Base-by-base conservation (phyloP, 1,140 invertebrate genomes). In the Aradophagus sp. region DNA sequence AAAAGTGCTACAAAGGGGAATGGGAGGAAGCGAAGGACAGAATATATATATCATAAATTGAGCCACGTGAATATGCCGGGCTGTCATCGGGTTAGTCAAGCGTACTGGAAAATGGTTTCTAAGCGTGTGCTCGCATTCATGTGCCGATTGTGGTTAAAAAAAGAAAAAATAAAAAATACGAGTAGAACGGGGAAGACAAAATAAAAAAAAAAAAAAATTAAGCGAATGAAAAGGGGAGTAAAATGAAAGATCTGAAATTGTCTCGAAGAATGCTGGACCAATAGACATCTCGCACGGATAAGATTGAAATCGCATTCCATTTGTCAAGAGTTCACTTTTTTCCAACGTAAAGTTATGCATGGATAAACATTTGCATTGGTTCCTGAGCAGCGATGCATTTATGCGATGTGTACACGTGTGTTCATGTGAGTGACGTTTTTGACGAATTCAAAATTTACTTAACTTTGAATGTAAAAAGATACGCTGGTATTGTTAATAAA, bases 31-130 rank as follows among this genome's bases (percentile, higher is more conserved):
- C 42, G 44, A 62, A 52, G 53, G n/a, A n/a, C n/a, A 68, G 63
- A 62, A 52, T 52, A 59, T 68, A 68, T 53, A 45, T 59, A 65
- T 68, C 70, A 59, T 73, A 73, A 73, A 69, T 73, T 59, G 65
- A 52, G 44, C 39, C 19, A 53, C 36, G 45, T 50, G 53, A 44
- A 66, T 66, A 66, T 73, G 53, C 17, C 29, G 26, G 16, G 41
- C 38, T 38, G 48, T 56, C 47, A 53, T 6, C 27, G 10, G 10
- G 10, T 29, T 29, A n/a, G 27, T n/a, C 27, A 29, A 6, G 6
- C 20, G 8, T 8, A 23, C 8, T 23, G 8, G 20, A 23, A n/a
- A n/a, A n/a, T n/a, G n/a, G n/a, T 23, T 23, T 23, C 20, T 4
- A 5, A 8, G 20, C 8, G 8, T 4, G 8, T 8, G 20, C 20